These are phyloP conservation scores for Lydus trimaculatus DNA, from an alignment of 2,888 invertebrate genomes.

Conservation along the genomic window DNA sequence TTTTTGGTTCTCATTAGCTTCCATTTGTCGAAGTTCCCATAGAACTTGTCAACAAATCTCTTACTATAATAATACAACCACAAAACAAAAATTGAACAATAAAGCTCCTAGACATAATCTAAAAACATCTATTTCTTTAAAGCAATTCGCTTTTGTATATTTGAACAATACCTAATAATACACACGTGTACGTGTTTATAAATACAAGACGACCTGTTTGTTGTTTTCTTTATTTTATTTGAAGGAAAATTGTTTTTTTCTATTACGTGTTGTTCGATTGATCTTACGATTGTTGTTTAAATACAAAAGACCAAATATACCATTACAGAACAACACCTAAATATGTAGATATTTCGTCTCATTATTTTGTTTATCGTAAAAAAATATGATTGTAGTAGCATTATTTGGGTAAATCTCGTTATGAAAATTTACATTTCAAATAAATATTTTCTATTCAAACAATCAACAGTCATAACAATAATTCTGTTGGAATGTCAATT, in stretches of 20 bases:
- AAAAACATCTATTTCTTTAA: neutral
- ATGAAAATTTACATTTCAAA: neutral
- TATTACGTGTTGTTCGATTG: neutral
- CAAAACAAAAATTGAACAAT: neutral
- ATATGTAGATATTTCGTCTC: neutral
- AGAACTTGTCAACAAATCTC: neutral
- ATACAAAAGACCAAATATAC: neutral
- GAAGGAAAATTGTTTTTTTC: neutral
- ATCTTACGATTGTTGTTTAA: neutral
- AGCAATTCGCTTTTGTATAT: neutral
- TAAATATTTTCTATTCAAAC: neutral
- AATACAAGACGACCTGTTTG: neutral
- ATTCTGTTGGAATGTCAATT: neutral
- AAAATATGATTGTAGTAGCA: neutral
- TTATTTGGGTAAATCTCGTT: neutral
- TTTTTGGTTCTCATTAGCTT: neutral
- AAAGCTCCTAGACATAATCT: neutral
- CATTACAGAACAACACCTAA: neutral
- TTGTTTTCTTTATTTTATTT: neutral
- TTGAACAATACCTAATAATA: constrained; percentile 2
- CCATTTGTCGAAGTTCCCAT: neutral
- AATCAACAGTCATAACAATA: neutral
- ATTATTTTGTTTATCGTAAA: neutral
- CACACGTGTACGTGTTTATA: constrained; percentile 7
- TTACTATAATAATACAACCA: neutral